Percentiles rank a stretch among this genome's conserved stretches.
Evolutionary conservation across 2,888 invertebrate species (phyloP).

Genomic region (Coecobrya sp.): DNA sequence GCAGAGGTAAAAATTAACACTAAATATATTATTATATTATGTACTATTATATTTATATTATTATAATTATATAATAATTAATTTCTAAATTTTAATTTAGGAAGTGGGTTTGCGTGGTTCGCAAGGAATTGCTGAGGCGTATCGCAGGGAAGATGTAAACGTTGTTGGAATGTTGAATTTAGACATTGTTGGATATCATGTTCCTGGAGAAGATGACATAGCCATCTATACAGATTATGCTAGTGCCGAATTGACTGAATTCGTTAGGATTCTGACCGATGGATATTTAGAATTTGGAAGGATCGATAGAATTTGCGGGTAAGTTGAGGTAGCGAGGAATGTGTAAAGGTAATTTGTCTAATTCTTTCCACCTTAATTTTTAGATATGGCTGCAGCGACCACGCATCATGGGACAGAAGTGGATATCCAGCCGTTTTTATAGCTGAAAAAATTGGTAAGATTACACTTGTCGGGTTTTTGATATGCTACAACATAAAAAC

Average conservation of each 20-base stretch:
- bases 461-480: too few species aligned
- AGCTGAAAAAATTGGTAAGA: constrained; percentile 25
- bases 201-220: constrained; percentile 13
- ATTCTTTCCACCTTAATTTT: too few species aligned
- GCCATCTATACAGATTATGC: constrained; percentile 65
- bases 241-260: constrained; percentile 16
- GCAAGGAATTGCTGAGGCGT: constrained; percentile 26
- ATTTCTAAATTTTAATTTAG: too few species aligned
- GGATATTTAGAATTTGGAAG: constrained; percentile 62
- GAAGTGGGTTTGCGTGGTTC: constrained; percentile 59
- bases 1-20: too few species aligned
- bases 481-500: too few species aligned
- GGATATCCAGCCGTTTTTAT: constrained; percentile 61
- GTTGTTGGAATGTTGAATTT: constrained; percentile 65
- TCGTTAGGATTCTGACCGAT: constrained; percentile 59
- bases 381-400: constrained; percentile 63
- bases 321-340: too few species aligned
- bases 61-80: too few species aligned
- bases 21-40: too few species aligned
- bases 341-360: too few species aligned
- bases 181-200: constrained; percentile 70
- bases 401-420: constrained; percentile 56
- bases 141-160: background rate
- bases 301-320: constrained; percentile 40
- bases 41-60: too few species aligned